Base-by-base conservation (phyloP, 1,140 invertebrate genomes). In the Drosophila nikananu region DNA sequence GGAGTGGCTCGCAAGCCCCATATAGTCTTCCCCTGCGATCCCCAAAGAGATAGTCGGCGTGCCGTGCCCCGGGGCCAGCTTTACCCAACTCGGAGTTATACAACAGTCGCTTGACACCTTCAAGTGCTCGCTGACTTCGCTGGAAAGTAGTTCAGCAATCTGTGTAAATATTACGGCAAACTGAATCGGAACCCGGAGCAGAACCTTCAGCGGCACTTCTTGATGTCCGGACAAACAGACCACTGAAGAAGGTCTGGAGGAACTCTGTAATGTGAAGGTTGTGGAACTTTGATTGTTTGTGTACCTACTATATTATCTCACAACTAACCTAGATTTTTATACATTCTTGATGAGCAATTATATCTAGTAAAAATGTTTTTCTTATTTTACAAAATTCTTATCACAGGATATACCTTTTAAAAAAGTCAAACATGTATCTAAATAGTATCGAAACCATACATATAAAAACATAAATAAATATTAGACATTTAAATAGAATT, bases 101-200 rank as follows among this genome's bases (percentile, higher is more conserved):
- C 74, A 90, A 90, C 74, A 30, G 39, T 66, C 72, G 84, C 66
- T 81, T 90, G 86, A 89, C 86, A 90, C 55, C 62, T 82, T 89
- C 75, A 67, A 89, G 86, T 90, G 76, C 42, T 68, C 51, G n/a
- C 73, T 59, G 44, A 25, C 25, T 66, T 54, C 44, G 61, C 58
- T 65, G 63, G 70, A 89, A 89, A 90, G 64, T 89, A 90, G 86
- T 82, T 80, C 86, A 89, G 89, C 84, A 83, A 37, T 64, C 78
- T 68, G 66, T 58, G 77, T 73, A 89, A 89, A 89, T 83, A 86
- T 46, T 54, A 52, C 51, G 75, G 67, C 48, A 73, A 78, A 23
- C 59, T 55, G 59, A 68, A 67, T 42, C 65, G 65, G 65, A 73
- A 72, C 37, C 23, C 39, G 17, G 7, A 37, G 64, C 17, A 58